A percentile compares a stretch with the other conserved stretches of the same genome.
Evolutionary conservation across 2,888 invertebrate species (phyloP).

Genomic region (Drosophila phalerata): DNA sequence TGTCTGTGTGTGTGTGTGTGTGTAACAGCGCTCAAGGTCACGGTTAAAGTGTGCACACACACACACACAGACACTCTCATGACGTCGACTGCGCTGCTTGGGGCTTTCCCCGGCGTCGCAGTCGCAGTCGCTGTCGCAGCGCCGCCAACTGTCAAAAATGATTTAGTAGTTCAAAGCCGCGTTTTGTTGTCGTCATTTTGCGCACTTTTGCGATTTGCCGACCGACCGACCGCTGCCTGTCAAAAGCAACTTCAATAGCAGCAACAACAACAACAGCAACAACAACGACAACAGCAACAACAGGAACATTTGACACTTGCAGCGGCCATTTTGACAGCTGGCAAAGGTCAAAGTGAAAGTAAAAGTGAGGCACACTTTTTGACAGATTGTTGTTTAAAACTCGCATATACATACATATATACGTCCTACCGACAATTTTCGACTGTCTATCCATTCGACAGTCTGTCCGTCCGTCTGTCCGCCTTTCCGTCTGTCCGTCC

Average conservation of each 20-base stretch:
- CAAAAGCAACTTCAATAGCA: constrained; percentile 61
- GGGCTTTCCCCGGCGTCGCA: constrained; percentile 78
- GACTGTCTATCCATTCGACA: neutral
- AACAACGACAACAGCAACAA: constrained; percentile 15
- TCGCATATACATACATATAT: neutral
- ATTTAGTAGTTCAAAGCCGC: constrained; percentile 82
- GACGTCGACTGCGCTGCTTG: constrained; percentile 64
- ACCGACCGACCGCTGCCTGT: constrained; percentile 55
- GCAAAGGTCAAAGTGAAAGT: constrained; percentile 78
- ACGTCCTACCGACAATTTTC: constrained; percentile 13
- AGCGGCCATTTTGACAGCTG: constrained; percentile 76
- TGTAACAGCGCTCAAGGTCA: constrained; percentile 77
- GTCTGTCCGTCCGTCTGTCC: neutral
- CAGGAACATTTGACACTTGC: constrained; percentile 60
- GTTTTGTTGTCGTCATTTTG: constrained; percentile 70
- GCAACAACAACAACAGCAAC: constrained; percentile 32
- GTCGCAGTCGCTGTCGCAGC: constrained; percentile 47
- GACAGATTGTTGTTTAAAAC: constrained; percentile 75
- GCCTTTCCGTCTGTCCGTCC: neutral
- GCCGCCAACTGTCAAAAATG: constrained; percentile 81
- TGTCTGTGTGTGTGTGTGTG: constrained; percentile 33
- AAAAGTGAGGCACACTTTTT: constrained; percentile 74
- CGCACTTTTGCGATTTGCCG: constrained; percentile 58
- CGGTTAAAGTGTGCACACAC: constrained; percentile 66
- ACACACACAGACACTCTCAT: constrained; percentile 22